Conservation (phyloP, 1,140 invertebrate species). For the Cecropterus lyciades region DNA sequence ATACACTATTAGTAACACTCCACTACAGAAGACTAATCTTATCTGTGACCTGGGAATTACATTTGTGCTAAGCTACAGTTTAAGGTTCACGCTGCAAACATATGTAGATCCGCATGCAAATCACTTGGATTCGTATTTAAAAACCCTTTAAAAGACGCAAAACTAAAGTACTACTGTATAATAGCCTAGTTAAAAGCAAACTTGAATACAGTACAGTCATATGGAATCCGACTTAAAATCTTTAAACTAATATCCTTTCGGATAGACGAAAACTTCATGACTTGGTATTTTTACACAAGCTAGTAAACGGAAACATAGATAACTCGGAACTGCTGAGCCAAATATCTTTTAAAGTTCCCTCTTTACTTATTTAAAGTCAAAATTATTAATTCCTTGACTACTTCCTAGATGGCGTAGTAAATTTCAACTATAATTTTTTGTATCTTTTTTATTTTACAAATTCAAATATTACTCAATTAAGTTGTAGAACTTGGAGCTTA, state of each 20-base stretch:
- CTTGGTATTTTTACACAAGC: too few species aligned
- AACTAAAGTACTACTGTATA: neutral
- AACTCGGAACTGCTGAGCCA: too few species aligned
- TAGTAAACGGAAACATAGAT: too few species aligned
- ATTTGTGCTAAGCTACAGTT: neutral
- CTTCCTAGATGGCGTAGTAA: too few species aligned
- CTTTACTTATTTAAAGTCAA: too few species aligned
- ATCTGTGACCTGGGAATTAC: neutral
- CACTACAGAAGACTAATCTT: neutral
- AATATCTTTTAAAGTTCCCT: too few species aligned
- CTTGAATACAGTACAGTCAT: neutral
- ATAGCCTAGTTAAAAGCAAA: neutral
- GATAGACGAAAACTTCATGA: constrained; percentile 2
- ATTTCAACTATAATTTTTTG: too few species aligned
- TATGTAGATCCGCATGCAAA: constrained; percentile 5
- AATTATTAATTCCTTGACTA: too few species aligned
- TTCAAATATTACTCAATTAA: too few species aligned
- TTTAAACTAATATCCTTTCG: neutral
- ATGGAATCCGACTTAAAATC: neutral
- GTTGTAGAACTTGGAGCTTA: too few species aligned
- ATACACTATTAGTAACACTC: neutral
- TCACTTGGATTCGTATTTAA: constrained; percentile 3
- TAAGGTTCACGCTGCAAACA: neutral
- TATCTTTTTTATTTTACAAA: too few species aligned
- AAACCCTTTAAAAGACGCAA: constrained; percentile 9